These are phyloP conservation scores for Bombus confusus DNA, from an alignment of 1,140 invertebrate species.

Conservation along the genomic window DNA sequence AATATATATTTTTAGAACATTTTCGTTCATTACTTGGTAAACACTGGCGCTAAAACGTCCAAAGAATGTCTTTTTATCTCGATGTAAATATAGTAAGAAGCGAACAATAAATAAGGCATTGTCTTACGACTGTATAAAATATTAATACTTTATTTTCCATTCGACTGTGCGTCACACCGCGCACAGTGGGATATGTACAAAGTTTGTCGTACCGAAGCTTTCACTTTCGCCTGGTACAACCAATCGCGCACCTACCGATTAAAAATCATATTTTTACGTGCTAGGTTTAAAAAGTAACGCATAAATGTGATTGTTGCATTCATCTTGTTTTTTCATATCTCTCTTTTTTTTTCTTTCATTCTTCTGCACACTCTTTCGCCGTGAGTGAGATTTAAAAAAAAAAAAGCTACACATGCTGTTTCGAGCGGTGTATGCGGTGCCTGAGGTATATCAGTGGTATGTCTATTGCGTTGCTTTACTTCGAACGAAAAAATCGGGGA, in stretches of 20 bases:
- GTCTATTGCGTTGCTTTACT: conserved; percentile 66
- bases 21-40: too few relatives aligned
- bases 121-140: conserved; percentile 74
- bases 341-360: neutral
- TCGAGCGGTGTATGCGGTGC: conserved; percentile 55
- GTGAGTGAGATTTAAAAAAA: conserved; percentile 53
- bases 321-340: neutral
- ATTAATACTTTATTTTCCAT: conserved; percentile 79
- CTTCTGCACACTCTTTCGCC: neutral
- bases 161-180: conserved; percentile 68
- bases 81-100: neutral
- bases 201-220: conserved; percentile 42
- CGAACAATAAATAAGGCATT: neutral
- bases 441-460: conserved; percentile 77
- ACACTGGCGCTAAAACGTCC: neutral
- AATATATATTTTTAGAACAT: neutral
- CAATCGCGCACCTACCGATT: conserved; percentile 65
- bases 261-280: conserved; percentile 66
- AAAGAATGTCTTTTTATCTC: neutral
- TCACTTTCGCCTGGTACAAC: conserved; percentile 72
- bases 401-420: conserved; percentile 45
- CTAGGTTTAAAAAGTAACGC: conserved; percentile 70
- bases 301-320: conserved; percentile 51
- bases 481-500: conserved; percentile 20
- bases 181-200: conserved; percentile 73